phyloP scores from a whole-genome alignment of 2,888 invertebrate genomes.

The Stenodera caucasica region DNA sequence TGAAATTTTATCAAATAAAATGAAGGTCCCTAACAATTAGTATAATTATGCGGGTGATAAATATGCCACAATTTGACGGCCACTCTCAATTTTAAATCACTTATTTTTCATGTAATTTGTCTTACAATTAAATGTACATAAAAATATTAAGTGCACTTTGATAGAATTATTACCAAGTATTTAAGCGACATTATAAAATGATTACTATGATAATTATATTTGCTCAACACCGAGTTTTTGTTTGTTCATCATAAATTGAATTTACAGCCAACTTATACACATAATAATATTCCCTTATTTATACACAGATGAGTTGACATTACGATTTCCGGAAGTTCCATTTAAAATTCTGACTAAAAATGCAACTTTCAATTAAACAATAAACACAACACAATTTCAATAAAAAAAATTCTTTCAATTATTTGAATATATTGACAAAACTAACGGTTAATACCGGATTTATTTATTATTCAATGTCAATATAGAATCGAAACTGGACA shows the following conservation, averaged over 20 bases:
- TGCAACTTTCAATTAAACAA: background rate
- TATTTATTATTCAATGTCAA: background rate
- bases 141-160: slow-evolving; percentile 15
- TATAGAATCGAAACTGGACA: background rate
- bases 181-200: slow-evolving; percentile 14
- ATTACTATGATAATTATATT: slow-evolving; percentile 26
- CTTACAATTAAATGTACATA: background rate
- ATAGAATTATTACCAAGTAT: slow-evolving; percentile 10
- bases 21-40: slow-evolving; percentile 13
- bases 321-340: slow-evolving; percentile 13
- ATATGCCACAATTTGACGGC: slow-evolving; percentile 9
- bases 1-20: background rate
- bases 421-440: background rate
- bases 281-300: background rate
- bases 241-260: slow-evolving; percentile 24
- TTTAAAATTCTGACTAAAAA: background rate
- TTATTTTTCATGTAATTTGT: background rate
- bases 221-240: slow-evolving; percentile 22
- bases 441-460: background rate
- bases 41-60: slow-evolving; percentile 4
- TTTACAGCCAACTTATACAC: slow-evolving; percentile 9
- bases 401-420: no score
- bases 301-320: slow-evolving; percentile 7
- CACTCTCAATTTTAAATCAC: background rate
- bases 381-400: background rate